Base-by-base conservation (phyloP, 2,888 invertebrate genomes). In the Tridacna gigas region DNA sequence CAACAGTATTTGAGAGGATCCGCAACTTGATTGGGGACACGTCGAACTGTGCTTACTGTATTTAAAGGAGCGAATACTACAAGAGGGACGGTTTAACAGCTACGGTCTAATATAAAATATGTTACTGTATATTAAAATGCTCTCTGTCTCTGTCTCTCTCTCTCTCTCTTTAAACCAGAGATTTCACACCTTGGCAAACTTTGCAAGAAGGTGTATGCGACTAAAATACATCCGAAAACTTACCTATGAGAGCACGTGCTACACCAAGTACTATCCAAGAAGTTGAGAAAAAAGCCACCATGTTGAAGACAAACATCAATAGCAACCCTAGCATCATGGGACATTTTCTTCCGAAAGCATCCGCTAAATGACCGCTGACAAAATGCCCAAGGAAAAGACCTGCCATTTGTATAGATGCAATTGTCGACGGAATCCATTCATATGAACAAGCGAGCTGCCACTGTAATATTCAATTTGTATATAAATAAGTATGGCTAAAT, bases 321-420 rank as follows among this genome's bases (percentile, higher is more conserved):
- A 86, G 18, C 12, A 84, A 75, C 20, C 88, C 77, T 11, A 86
- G 47, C 67, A 89, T 88, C 37, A 86, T 79, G 0, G 90, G 86
- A 0, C 83, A 75, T 67, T 90, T 90, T 11, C 90, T 78, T 12
- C 90, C 90, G 45, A 90, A 82, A 11, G 78, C 74, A 66, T 90
- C 90, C 0, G 89, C 90, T n/a, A 89, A 28, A 13, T 90, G 89
- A 0, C 90, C 90, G n/a, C 86, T 66, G 13, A 87, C 66, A 0
- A 90, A 71, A 26, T 89, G 89, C 15, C 90, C 89, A 13, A 89
- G 18, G 18, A 90, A 80, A 9, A 90, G 77, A 22, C 89, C 90
- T 0, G 74, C 82, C 90, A 90, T 90, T 66, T 90, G 90, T 25
- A 90, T 82, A 0, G 89, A 89, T 15, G 89, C 88, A 11, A 90